Percentiles rank a stretch among this genome's conserved stretches.
Conservation (phyloP, 2,888 invertebrate genomes). For the Chymomyza caudatula region DNA sequence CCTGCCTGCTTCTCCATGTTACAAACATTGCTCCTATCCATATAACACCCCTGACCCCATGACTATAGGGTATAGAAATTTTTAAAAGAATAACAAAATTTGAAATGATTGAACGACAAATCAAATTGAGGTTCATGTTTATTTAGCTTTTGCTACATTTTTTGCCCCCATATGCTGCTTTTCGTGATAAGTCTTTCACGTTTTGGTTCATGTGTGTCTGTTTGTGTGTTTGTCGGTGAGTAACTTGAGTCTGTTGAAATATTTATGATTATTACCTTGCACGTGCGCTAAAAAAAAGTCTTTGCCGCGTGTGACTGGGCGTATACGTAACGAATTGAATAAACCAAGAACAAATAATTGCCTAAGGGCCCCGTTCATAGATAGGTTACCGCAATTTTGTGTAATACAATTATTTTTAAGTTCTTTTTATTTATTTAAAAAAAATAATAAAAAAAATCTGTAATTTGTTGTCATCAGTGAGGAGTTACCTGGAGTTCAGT, state of each 20-base stretch:
- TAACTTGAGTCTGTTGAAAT: slow-evolving; percentile 23
- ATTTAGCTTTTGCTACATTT: not conserved
- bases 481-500: no score
- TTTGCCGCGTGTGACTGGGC: slow-evolving; percentile 8
- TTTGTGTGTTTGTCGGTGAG: slow-evolving; percentile 10
- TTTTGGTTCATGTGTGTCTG: not conserved
- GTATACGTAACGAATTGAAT: slow-evolving; percentile 35
- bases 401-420: not conserved
- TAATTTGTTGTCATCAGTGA: no score
- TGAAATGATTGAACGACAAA: slow-evolving; percentile 13
- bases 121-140: not conserved
- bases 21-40: no score
- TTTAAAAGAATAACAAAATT: slow-evolving; percentile 5
- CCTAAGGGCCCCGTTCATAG: not conserved
- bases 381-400: not conserved
- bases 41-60: no score
- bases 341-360: not conserved
- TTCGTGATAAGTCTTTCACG: slow-evolving; percentile 6
- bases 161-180: not conserved
- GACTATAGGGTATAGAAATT: not conserved
- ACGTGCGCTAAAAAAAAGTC: slow-evolving; percentile 33
- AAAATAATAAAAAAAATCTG: no score
- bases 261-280: slow-evolving; percentile 29
- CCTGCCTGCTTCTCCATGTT: no score
- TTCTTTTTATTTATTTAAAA: no score